Conservation (phyloP, 2,888 invertebrate species). For the Scotopteryx bipunctaria region DNA sequence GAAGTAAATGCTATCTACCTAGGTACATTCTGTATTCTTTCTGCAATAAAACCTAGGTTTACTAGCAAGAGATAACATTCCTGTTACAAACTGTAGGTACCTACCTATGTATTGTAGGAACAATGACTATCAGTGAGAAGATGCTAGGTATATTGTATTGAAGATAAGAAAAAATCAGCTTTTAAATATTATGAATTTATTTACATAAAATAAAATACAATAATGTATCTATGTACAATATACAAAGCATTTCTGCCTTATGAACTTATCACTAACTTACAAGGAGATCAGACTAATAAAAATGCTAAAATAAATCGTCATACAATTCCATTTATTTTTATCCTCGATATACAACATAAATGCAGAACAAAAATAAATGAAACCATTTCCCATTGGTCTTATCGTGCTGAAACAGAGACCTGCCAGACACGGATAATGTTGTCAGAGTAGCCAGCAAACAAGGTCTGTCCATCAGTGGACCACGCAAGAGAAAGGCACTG, state of each 20-base stretch:
- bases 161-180: constrained; percentile 43
- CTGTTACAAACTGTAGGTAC: too few species aligned
- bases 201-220: constrained; percentile 51
- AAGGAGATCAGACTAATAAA: constrained; percentile 72
- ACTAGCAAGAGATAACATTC: too few species aligned
- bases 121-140: constrained; percentile 3
- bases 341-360: constrained; percentile 47
- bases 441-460: constrained; percentile 99
- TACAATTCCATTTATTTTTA: constrained; percentile 81
- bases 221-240: constrained; percentile 44
- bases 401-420: constrained; percentile 94
- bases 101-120: too few species aligned
- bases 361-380: constrained; percentile 79
- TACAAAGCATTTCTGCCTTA: constrained; percentile 35
- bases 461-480: constrained; percentile 99
- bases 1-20: not conserved
- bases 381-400: constrained; percentile 63
- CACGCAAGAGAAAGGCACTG: constrained; percentile 98
- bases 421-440: constrained; percentile 99
- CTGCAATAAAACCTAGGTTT: too few species aligned
- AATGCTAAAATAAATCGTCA: constrained; percentile 56
- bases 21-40: too few species aligned
- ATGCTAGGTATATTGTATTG: constrained; percentile 24
- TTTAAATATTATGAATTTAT: constrained; percentile 53
- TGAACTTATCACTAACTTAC: constrained; percentile 41